These are phyloP conservation scores for Callitettix versicolor DNA, from an alignment of 1,140 invertebrate genomes.

Conservation along the genomic window DNA sequence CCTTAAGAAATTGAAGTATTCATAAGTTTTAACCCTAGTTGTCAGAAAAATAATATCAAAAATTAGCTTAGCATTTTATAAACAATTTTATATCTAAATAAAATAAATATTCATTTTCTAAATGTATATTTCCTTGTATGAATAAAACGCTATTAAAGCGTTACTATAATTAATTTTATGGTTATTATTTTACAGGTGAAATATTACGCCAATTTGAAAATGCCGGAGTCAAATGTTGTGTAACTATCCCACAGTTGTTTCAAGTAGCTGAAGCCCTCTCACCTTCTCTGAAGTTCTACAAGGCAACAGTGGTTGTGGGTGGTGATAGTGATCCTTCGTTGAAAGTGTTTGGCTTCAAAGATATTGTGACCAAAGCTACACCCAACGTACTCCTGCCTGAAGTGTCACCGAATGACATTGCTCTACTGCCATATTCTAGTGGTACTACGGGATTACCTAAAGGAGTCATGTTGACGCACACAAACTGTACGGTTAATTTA, in stretches of 20 bases:
- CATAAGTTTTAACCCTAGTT: too few relatives aligned
- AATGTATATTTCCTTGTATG: too few relatives aligned
- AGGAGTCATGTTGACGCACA: conserved; percentile 77
- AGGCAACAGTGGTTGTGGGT: conserved; percentile 61
- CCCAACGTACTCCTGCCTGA: conserved; percentile 13
- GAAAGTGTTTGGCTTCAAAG: conserved; percentile 40
- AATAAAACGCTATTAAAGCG: too few relatives aligned
- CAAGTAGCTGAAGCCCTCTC: conserved; percentile 44
- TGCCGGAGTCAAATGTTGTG: conserved; percentile 50
- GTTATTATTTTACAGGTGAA: conserved; percentile 42
- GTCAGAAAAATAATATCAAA: too few relatives aligned
- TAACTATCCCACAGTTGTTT: conserved; percentile 51
- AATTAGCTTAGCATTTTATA: too few relatives aligned
- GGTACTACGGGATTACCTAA: conserved; percentile 87
- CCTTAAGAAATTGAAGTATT: too few relatives aligned
- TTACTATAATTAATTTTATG: too few relatives aligned
- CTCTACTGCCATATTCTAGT: conserved; percentile 61
- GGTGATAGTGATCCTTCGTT: conserved; percentile 40
- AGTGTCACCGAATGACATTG: conserved; percentile 22
- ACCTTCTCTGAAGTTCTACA: conserved; percentile 45
- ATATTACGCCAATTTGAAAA: conserved; percentile 55
- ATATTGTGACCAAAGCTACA: conserved; percentile 37
- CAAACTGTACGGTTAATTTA: conserved; percentile 57
- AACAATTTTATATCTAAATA: too few relatives aligned
- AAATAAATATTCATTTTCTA: too few relatives aligned